Conservation (phyloP, 2,113 vertebrate species). For the Myotis davidii region DNA sequence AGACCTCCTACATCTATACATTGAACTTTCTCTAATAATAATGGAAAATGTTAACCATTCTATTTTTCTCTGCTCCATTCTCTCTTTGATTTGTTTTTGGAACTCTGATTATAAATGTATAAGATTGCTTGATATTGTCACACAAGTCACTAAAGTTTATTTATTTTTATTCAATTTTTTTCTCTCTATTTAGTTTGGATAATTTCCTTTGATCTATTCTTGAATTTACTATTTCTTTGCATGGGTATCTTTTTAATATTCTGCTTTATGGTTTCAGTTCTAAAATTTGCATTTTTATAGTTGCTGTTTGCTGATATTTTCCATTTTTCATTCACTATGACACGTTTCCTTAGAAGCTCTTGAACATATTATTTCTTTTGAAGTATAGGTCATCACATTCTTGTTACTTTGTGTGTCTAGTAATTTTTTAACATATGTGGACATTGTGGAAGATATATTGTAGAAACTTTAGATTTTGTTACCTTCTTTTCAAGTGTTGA, state of each 20-base stretch:
- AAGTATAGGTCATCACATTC: background rate
- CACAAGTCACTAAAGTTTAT: background rate
- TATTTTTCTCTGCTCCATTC: background rate
- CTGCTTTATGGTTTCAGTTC: background rate
- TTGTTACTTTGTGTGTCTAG: background rate
- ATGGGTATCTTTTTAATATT: background rate
- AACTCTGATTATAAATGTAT: background rate
- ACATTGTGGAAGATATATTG: background rate
- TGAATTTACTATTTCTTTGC: background rate
- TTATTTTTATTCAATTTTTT: background rate
- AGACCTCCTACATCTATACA: background rate
- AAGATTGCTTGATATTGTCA: background rate
- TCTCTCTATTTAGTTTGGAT: background rate
- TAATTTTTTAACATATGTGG: constrained; percentile 2
- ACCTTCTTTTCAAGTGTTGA: background rate
- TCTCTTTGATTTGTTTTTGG: background rate
- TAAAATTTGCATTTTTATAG: background rate
- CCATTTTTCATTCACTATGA: background rate
- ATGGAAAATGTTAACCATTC: background rate
- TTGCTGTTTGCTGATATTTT: background rate
- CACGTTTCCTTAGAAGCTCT: constrained; percentile 9
- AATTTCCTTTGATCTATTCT: background rate
- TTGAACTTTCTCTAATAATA: constrained; percentile 5
- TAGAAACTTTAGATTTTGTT: background rate
- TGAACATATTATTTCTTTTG: background rate